phyloP scores from a whole-genome alignment of 2,888 invertebrate species.

The Sphaeridia pumilis region DNA sequence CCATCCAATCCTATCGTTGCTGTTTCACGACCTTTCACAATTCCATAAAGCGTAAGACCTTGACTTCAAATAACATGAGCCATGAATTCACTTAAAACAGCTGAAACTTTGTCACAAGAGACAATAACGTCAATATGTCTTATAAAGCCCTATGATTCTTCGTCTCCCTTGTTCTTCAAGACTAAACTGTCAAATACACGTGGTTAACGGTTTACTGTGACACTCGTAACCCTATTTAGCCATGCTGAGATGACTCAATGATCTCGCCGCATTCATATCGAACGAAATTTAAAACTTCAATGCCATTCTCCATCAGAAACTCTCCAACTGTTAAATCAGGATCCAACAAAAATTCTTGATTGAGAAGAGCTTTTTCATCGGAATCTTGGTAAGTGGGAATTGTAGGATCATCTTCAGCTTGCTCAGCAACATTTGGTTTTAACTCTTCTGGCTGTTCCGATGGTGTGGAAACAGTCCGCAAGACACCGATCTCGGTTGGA shows the following conservation, averaged over 20 bases:
- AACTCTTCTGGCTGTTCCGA: not conserved
- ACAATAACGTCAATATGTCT: too few species aligned
- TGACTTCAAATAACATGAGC: too few species aligned
- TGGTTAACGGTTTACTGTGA: too few species aligned
- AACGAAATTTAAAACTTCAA: slow-evolving; percentile 62
- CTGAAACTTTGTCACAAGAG: too few species aligned
- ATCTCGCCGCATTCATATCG: slow-evolving; percentile 78
- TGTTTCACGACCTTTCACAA: too few species aligned
- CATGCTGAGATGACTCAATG: slow-evolving; percentile 15
- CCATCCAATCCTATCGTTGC: too few species aligned
- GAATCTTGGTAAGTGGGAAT: slow-evolving; percentile 12
- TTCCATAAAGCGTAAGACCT: too few species aligned
- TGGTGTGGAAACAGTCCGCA: slow-evolving; percentile 42
- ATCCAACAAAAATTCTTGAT: slow-evolving; percentile 78
- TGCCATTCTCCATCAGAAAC: slow-evolving; percentile 48
- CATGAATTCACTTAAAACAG: too few species aligned
- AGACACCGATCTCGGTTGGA: slow-evolving; percentile 58
- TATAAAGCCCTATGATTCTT: too few species aligned
- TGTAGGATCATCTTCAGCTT: slow-evolving; percentile 38
- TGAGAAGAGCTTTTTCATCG: slow-evolving; percentile 66
- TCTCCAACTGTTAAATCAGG: slow-evolving; percentile 61
- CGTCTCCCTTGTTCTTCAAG: too few species aligned
- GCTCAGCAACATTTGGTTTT: not conserved
- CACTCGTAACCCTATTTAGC: slow-evolving; percentile 8
- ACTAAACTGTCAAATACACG: too few species aligned